phyloP scores from a whole-genome alignment of 2,888 invertebrate species.

The Himalopsyche tibetana region DNA sequence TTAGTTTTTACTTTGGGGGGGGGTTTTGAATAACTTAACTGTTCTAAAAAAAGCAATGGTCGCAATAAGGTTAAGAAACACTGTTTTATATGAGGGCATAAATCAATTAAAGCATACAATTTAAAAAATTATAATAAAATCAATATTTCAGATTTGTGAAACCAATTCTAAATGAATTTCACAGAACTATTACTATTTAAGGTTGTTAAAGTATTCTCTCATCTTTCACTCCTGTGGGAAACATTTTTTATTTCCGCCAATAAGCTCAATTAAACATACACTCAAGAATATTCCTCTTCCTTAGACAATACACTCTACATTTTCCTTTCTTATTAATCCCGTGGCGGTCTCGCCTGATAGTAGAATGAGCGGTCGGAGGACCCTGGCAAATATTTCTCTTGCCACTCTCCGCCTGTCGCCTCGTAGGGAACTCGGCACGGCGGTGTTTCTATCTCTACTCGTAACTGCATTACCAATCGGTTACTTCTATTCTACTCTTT shows the following conservation, averaged over 20 bases:
- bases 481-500: conserved; percentile 70
- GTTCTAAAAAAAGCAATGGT: too few relatives aligned
- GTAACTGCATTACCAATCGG: conserved; percentile 79
- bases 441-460: conserved; percentile 74
- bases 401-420: conserved; percentile 18
- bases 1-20: too few relatives aligned
- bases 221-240: background rate
- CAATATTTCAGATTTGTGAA: too few relatives aligned
- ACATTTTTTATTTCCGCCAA: conserved; percentile 11
- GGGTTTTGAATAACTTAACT: too few relatives aligned
- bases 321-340: conserved; percentile 49
- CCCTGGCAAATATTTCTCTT: background rate
- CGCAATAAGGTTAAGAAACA: too few relatives aligned
- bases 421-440: conserved; percentile 48
- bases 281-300: conserved; percentile 32
- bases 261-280: background rate
- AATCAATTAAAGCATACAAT: too few relatives aligned
- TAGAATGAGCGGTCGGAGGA: background rate
- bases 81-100: too few relatives aligned
- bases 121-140: too few relatives aligned
- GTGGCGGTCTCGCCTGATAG: background rate
- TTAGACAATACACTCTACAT: conserved; percentile 56
- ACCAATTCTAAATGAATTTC: too few relatives aligned
- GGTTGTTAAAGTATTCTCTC: background rate
- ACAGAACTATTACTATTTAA: background rate